Evolutionary conservation across 37 sponge, comb jelly and placozoan genomes (phyloP).

Genomic region (Haliclona indistincta): DNA sequence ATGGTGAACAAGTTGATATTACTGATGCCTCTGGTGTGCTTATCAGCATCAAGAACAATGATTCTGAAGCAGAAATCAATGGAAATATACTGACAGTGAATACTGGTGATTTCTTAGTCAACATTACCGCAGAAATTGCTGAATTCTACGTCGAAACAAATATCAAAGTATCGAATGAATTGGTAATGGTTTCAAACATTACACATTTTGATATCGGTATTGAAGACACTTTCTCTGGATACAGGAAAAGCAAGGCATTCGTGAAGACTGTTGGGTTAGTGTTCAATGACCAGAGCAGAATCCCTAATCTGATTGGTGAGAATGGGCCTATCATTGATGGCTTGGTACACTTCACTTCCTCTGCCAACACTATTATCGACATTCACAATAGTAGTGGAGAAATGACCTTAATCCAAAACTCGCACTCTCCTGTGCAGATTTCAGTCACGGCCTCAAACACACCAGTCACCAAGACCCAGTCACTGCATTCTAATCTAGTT

Average conservation of each 20-base stretch:
- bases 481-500: conserved; percentile 20
- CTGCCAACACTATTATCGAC: neutral
- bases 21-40: neutral
- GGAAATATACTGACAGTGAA: conserved; percentile 5
- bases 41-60: neutral
- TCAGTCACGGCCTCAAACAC: neutral
- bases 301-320: conserved; percentile 19
- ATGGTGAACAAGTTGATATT: conserved; percentile 26
- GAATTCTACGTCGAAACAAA: neutral
- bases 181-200: conserved; percentile 21
- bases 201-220: conserved; percentile 2
- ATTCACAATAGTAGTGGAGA: conserved; percentile 28
- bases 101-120: conserved; percentile 16
- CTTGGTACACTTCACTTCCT: conserved; percentile 26
- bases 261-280: conserved; percentile 17
- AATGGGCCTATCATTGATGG: conserved; percentile 22
- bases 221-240: conserved; percentile 1
- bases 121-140: conserved; percentile 18
- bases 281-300: conserved; percentile 45
- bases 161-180: conserved; percentile 5
- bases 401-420: conserved; percentile 20
- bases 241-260: neutral
- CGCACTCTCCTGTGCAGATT: conserved; percentile 8
- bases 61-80: neutral
- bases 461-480: neutral